These are phyloP conservation scores for Pristionchus japonicus DNA, from an alignment of 2,888 invertebrate species.

Conservation along the genomic window DNA sequence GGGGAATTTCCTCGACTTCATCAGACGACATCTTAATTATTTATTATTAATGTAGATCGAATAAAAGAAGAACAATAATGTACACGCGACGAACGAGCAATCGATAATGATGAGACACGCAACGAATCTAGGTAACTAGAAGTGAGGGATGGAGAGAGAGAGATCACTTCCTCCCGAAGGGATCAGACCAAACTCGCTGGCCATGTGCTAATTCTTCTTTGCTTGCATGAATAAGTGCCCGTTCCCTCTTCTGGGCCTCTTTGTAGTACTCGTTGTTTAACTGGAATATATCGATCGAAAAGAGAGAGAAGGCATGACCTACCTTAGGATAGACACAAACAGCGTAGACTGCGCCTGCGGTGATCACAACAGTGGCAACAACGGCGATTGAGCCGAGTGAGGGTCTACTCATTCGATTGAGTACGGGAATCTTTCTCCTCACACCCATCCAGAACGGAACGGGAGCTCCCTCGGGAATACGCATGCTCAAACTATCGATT, in stretches of 20 bases:
- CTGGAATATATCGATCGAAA: background rate
- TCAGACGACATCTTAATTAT: constrained; percentile 38
- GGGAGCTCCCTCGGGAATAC: constrained; percentile 69
- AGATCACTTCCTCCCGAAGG: constrained; percentile 62
- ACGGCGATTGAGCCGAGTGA: constrained; percentile 67
- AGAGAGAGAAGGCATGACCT: background rate
- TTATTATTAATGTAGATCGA: background rate
- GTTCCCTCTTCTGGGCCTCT: constrained; percentile 65
- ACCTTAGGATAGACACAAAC: constrained; percentile 66
- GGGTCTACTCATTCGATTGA: constrained; percentile 52
- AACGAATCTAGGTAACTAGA: background rate
- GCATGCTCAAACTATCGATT: constrained; percentile 52
- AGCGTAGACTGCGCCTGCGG: constrained; percentile 62
- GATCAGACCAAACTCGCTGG: constrained; percentile 68
- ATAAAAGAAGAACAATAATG: constrained; percentile 42
- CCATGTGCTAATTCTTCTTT: constrained; percentile 64
- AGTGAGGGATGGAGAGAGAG: constrained; percentile 14
- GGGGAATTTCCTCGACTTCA: background rate
- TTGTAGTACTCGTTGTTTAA: constrained; percentile 65
- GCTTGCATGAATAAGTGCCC: constrained; percentile 60
- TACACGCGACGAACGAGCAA: constrained; percentile 15
- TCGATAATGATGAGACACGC: constrained; percentile 32
- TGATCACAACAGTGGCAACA: constrained; percentile 57
- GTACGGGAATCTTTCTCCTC: constrained; percentile 59
- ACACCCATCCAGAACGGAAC: constrained; percentile 63